Conservation (phyloP, 2,797 vertebrate species). For the Poeciliopsis paucimaculata region DNA sequence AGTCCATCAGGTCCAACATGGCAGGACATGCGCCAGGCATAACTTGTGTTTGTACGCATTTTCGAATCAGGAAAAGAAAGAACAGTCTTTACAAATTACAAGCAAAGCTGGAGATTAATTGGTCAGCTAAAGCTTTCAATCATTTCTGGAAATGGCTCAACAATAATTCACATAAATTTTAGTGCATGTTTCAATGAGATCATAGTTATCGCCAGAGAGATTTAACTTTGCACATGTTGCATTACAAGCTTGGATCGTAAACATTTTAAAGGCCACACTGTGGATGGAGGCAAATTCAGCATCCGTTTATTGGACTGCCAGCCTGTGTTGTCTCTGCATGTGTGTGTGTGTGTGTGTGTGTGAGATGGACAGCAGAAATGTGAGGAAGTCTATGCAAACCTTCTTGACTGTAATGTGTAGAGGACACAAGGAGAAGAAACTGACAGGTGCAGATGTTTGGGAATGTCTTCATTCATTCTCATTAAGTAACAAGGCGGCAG, state of each 20-base stretch:
- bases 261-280: constrained; percentile 44
- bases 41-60: constrained; percentile 18
- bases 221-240: constrained; percentile 40
- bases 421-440: constrained; percentile 31
- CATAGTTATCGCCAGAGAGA: constrained; percentile 46
- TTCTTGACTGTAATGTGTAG: constrained; percentile 46
- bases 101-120: constrained; percentile 45
- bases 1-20: constrained; percentile 18
- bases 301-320: constrained; percentile 11
- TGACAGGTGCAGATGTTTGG: constrained; percentile 43
- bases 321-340: neutral
- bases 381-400: neutral
- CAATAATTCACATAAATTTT: constrained; percentile 61
- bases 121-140: constrained; percentile 56
- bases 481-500: constrained; percentile 48
- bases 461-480: constrained; percentile 63
- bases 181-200: constrained; percentile 59
- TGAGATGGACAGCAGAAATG: constrained; percentile 2
- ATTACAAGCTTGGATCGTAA: constrained; percentile 51
- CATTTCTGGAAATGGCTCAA: constrained; percentile 36
- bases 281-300: constrained; percentile 14
- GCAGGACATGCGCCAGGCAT: constrained; percentile 15
- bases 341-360: neutral
- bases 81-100: constrained; percentile 37
- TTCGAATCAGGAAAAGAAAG: constrained; percentile 18